These are phyloP conservation scores for Phocoena sinus DNA, from an alignment of 2,113 vertebrate genomes.

Conservation along the genomic window DNA sequence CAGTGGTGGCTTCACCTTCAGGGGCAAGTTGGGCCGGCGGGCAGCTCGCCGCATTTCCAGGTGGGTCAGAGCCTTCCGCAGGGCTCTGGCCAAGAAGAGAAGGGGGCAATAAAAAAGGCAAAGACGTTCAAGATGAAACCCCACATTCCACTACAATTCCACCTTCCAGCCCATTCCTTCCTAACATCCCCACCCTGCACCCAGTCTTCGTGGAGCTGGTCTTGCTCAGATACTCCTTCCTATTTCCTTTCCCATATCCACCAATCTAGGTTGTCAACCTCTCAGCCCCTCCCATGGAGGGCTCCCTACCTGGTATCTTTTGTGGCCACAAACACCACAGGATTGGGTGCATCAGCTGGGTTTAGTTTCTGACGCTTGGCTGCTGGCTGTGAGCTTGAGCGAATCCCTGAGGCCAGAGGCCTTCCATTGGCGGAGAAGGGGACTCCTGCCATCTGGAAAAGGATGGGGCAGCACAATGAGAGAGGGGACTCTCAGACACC, in stretches of 20 bases:
- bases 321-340: constrained; percentile 94
- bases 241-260: background rate
- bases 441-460: constrained; percentile 76
- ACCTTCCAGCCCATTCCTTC: background rate
- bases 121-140: background rate
- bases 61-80: constrained; percentile 93
- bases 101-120: background rate
- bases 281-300: background rate
- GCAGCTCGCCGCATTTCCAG: constrained; percentile 92
- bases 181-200: background rate
- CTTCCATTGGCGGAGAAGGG: constrained; percentile 92
- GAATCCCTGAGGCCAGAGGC: constrained; percentile 89
- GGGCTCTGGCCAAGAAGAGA: constrained; percentile 79
- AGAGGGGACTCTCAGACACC: background rate
- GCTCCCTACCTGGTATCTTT: constrained; percentile 90
- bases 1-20: constrained; percentile 86
- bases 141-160: background rate
- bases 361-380: constrained; percentile 94
- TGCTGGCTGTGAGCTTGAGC: constrained; percentile 89
- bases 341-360: constrained; percentile 93
- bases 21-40: constrained; percentile 89
- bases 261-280: background rate
- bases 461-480: background rate
- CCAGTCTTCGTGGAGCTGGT: background rate
- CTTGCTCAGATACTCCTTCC: background rate